Percentiles rank a stretch among this genome's conserved stretches.
These are phyloP conservation scores for Neopipo cinnamomea DNA, from an alignment of 2,113 vertebrate species.

Conservation along the genomic window DNA sequence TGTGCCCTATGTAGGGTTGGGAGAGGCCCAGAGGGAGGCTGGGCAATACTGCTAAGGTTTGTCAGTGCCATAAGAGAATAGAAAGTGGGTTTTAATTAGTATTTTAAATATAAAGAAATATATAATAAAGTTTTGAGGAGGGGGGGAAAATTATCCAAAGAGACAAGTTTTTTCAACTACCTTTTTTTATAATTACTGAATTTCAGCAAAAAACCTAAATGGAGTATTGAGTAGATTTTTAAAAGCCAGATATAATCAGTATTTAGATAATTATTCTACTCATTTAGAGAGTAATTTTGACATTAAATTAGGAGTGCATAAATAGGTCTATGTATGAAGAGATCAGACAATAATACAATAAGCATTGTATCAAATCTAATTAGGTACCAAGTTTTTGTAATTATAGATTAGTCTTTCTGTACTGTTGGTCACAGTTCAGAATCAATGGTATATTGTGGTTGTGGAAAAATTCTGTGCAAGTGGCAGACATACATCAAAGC, in stretches of 20 bases:
- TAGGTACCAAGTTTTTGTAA: neutral
- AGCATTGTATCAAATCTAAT: neutral
- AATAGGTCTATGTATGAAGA: neutral
- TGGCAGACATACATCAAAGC: neutral
- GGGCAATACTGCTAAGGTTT: neutral
- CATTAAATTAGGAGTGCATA: neutral
- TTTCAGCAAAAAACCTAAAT: neutral
- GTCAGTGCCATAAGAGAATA: neutral
- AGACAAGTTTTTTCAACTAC: neutral
- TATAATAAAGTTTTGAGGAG: neutral
- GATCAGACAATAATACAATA: neutral
- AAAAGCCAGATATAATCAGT: neutral
- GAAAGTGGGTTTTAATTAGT: neutral
- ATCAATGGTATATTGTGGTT: neutral
- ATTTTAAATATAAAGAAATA: neutral
- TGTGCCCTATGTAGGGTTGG: neutral
- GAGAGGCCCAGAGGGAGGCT: neutral
- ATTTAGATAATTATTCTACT: neutral
- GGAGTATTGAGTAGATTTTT: neutral
- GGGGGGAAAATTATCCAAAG: fast-evolving
- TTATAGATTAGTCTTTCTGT: neutral
- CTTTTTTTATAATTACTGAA: neutral
- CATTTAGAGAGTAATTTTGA: neutral
- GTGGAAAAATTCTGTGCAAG: neutral
- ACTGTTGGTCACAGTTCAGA: neutral